Evolutionary conservation across 2,113 vertebrate genomes (phyloP).

Genomic region (Perccottus glenii): DNA sequence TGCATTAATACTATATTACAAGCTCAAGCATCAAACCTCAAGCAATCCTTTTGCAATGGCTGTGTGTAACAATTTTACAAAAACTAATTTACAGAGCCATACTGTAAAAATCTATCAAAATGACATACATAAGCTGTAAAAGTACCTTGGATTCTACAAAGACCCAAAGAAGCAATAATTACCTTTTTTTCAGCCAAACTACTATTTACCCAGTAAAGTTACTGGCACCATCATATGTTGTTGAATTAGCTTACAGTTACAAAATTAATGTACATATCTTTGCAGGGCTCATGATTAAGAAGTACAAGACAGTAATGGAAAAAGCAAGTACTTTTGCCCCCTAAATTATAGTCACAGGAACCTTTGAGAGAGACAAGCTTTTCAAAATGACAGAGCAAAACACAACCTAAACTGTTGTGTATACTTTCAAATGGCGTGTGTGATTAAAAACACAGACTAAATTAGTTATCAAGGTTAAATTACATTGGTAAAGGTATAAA

Average conservation of each 20-base stretch:
- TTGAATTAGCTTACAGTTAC: constrained; percentile 26
- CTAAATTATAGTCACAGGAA: constrained; percentile 27
- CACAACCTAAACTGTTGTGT: constrained; percentile 31
- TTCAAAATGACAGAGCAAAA: constrained; percentile 28
- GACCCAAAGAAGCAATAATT: constrained; percentile 21
- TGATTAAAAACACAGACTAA: constrained; percentile 25
- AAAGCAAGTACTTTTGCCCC: constrained; percentile 37
- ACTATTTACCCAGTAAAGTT: constrained; percentile 25
- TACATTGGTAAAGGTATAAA: constrained; percentile 50
- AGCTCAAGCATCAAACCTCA: constrained; percentile 93
- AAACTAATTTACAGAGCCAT: constrained; percentile 88
- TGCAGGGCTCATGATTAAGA: constrained; percentile 30
- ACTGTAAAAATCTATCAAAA: constrained; percentile 98
- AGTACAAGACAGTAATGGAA: constrained; percentile 43
- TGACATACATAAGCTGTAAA: constrained; percentile 49
- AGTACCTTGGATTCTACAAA: constrained; percentile 39
- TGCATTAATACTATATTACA: constrained; percentile 96
- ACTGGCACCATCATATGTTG: constrained; percentile 34
- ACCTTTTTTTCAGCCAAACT: constrained; percentile 26
- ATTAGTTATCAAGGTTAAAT: constrained; percentile 53
- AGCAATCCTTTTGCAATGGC: constrained; percentile 91
- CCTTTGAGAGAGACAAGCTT: constrained; percentile 27
- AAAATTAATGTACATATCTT: constrained; percentile 30
- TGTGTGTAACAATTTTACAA: constrained; percentile 94
- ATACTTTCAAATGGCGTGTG: constrained; percentile 29